A percentile compares a stretch with the other conserved stretches of the same genome.
These are phyloP conservation scores for Carollia perspicillata DNA, from an alignment of 2,113 vertebrate genomes.

Conservation along the genomic window DNA sequence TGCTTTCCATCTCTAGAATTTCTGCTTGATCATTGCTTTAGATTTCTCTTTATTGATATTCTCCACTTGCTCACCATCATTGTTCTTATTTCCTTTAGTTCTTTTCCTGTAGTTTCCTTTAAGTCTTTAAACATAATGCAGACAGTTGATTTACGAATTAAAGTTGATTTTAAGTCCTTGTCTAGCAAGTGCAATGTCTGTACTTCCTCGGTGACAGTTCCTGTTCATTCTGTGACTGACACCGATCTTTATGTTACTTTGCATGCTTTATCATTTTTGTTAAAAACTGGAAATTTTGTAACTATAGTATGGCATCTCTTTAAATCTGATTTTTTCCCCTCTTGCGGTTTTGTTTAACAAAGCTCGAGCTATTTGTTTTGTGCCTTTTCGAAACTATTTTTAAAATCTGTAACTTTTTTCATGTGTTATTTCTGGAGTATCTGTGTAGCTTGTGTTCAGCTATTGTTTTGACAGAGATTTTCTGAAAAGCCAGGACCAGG, in stretches of 20 bases:
- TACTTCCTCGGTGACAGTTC: background rate
- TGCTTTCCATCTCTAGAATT: background rate
- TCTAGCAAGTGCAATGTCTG: background rate
- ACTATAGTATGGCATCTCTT: background rate
- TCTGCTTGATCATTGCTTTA: background rate
- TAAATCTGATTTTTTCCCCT: background rate
- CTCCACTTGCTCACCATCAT: background rate
- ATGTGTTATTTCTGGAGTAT: background rate
- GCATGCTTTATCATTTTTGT: background rate
- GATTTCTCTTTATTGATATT: background rate
- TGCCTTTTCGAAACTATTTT: background rate
- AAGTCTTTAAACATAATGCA: background rate
- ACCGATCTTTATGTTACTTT: background rate
- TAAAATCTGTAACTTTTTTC: background rate
- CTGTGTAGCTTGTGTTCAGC: background rate
- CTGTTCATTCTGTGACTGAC: background rate
- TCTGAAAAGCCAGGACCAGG: background rate
- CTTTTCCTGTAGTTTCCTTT: too few relatives aligned
- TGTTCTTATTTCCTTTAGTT: background rate
- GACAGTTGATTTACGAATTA: background rate
- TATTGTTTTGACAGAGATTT: too few relatives aligned
- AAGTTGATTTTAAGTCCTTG: background rate
- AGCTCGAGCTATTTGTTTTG: background rate
- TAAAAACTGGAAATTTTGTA: background rate
- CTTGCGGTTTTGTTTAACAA: background rate